A percentile compares a stretch with the other conserved stretches of the same genome.
Conservation (phyloP, 2,113 vertebrate species). For the Poeciliopsis turrubarensis region DNA sequence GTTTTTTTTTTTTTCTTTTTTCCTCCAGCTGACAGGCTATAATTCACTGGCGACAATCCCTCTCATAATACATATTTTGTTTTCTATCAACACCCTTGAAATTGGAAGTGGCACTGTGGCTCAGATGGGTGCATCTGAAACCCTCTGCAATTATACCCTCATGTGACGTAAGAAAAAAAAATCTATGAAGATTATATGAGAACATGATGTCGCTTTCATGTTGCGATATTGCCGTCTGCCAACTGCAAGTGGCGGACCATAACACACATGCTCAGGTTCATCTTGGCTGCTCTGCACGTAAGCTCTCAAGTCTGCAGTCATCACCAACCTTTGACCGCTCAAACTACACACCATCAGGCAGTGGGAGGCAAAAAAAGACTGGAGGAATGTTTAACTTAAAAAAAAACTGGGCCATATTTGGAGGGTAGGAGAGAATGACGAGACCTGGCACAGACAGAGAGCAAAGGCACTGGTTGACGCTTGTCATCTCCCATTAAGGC, state of each 20-base stretch:
- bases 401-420: constrained; percentile 46
- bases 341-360: constrained; percentile 25
- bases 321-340: constrained; percentile 56
- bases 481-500: constrained; percentile 88
- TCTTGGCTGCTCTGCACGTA: constrained; percentile 23
- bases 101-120: constrained; percentile 66
- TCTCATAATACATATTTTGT: constrained; percentile 77
- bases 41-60: constrained; percentile 71
- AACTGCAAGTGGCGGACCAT: constrained; percentile 26
- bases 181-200: constrained; percentile 49
- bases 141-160: constrained; percentile 47
- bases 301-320: constrained; percentile 25
- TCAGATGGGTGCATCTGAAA: constrained; percentile 49
- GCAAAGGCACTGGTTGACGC: constrained; percentile 81
- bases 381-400: constrained; percentile 61
- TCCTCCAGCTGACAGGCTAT: constrained; percentile 58
- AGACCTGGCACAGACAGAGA: constrained; percentile 64
- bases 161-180: constrained; percentile 23
- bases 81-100: constrained; percentile 69
- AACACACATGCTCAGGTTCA: constrained; percentile 40
- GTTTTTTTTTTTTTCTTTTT: constrained; percentile 28
- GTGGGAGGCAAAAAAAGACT: constrained; percentile 23
- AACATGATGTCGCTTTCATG: constrained; percentile 60
- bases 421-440: constrained; percentile 60
- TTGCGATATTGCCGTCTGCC: constrained; percentile 48